A percentile compares a stretch with the other conserved stretches of the same genome.
These are phyloP conservation scores for Leptatherina wallacei DNA, from an alignment of 2,797 vertebrate species.

Conservation along the genomic window DNA sequence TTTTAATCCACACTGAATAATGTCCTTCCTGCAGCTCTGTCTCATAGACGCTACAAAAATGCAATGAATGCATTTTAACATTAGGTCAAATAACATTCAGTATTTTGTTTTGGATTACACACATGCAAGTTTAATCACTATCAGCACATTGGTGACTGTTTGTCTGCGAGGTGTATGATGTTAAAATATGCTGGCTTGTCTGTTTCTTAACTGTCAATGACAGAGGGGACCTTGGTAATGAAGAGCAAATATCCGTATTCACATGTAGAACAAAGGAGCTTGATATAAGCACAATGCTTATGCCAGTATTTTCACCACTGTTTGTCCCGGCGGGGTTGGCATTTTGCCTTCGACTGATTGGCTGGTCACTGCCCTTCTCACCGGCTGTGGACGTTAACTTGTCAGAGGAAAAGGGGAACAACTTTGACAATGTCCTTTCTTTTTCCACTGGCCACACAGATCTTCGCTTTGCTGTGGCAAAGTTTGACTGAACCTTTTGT, in stretches of 20 bases:
- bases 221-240: conserved; percentile 73
- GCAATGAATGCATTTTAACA: conserved; percentile 66
- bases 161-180: conserved; percentile 53
- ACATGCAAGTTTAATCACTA: conserved; percentile 67
- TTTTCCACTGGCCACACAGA: conserved; percentile 56
- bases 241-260: conserved; percentile 70
- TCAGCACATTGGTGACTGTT: conserved; percentile 65
- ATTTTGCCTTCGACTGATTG: conserved; percentile 62
- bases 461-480: conserved; percentile 75
- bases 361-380: conserved; percentile 75
- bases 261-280: conserved; percentile 71
- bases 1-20: conserved; percentile 78
- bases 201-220: conserved; percentile 74
- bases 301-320: conserved; percentile 62
- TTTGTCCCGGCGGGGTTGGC: conserved; percentile 69
- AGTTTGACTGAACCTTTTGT: conserved; percentile 84
- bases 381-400: conserved; percentile 69
- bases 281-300: conserved; percentile 77
- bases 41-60: conserved; percentile 57
- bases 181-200: conserved; percentile 74
- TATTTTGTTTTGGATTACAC: conserved; percentile 45
- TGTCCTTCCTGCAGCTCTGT: conserved; percentile 58
- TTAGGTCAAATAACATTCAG: conserved; percentile 64
- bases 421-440: conserved; percentile 73
- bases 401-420: conserved; percentile 64